phyloP scores from a whole-genome alignment of 1,140 invertebrate species.

The Drosophila santomea region DNA sequence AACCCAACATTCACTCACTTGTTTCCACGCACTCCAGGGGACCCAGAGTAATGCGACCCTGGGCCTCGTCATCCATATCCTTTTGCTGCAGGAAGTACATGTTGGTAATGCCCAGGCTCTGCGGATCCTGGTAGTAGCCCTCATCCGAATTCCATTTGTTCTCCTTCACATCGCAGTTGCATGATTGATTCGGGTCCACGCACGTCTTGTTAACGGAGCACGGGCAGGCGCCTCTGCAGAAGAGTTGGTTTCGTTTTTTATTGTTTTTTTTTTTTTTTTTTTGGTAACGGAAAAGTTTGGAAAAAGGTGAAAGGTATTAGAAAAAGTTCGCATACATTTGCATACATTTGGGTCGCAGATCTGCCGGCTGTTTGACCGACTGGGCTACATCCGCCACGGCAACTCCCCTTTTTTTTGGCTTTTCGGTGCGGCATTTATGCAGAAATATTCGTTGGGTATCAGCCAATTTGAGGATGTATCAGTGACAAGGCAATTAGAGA shows the following conservation, averaged over 20 bases:
- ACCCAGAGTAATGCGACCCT: constrained; percentile 94
- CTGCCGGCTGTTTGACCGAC: constrained; percentile 64
- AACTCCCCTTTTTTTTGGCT: constrained; percentile 22
- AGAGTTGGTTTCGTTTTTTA: constrained; percentile 21
- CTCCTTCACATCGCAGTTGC: constrained; percentile 94
- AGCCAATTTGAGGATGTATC: constrained; percentile 28
- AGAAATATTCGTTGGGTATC: constrained; percentile 42
- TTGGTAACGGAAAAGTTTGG: neutral
- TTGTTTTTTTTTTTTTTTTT: neutral
- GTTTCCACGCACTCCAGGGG: constrained; percentile 97
- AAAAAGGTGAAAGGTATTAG: constrained; percentile 67
- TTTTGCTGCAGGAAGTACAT: constrained; percentile 95
- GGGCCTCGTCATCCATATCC: constrained; percentile 91
- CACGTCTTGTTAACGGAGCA: constrained; percentile 91
- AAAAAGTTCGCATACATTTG: constrained; percentile 69
- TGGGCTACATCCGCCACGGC: constrained; percentile 5
- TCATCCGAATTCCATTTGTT: constrained; percentile 95
- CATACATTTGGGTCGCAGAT: constrained; percentile 60
- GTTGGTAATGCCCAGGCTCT: constrained; percentile 94
- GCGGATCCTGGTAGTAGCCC: constrained; percentile 91
- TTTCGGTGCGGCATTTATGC: constrained; percentile 61
- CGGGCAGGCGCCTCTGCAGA: constrained; percentile 87
- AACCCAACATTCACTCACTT: constrained; percentile 86
- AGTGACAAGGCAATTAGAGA: constrained; percentile 40
- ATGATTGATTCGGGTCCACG: constrained; percentile 91